Evolutionary conservation across 1,140 invertebrate genomes (phyloP), one percentile per base, ranked within the genome.

Genomic region (Hypsibius dujardini): DNA sequence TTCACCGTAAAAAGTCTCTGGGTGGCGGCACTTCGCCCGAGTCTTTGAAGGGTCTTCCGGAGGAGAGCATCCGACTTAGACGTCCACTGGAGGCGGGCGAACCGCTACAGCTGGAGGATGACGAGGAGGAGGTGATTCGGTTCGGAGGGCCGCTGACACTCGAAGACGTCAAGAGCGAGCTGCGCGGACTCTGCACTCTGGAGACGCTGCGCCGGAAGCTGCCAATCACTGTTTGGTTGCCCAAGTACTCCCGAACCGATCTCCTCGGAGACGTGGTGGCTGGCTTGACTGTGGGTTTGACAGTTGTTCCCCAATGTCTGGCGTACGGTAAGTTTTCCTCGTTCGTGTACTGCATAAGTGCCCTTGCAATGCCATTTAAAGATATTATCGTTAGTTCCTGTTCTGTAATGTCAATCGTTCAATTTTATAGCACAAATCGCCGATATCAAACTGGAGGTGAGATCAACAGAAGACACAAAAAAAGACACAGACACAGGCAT

Each of bases 291-390:
- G 90, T 92, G 1, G 42, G 42, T 3, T 3, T 67, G 3, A 7
- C 62, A 67, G 87, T 89, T 1, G 88, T 92, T 74, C 89, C 90
- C 1, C 89, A 92, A 79, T 87, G 86, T 1, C 86, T 92, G 50
- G 89, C 89, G 1, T 91, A 90, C 77, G 89, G n/a, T n/a, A n/a
- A n/a, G n/a, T n/a, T n/a, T n/a, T n/a, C n/a, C n/a, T n/a, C n/a
- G n/a, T n/a, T n/a, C n/a, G n/a, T n/a, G n/a, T n/a, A n/a, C n/a
- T n/a, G n/a, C n/a, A n/a, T n/a, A n/a, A n/a, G n/a, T n/a, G n/a
- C n/a, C n/a, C n/a, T n/a, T n/a, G n/a, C n/a, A n/a, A n/a, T n/a
- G n/a, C 7, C 50, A 7, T 7, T 56, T 56, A 56, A 7, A 7
- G 7, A 7, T 56, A n/a, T n/a, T n/a, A n/a, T n/a, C n/a, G n/a